phyloP scores from a whole-genome alignment of 1,140 invertebrate species.

The Heliconius congener region DNA sequence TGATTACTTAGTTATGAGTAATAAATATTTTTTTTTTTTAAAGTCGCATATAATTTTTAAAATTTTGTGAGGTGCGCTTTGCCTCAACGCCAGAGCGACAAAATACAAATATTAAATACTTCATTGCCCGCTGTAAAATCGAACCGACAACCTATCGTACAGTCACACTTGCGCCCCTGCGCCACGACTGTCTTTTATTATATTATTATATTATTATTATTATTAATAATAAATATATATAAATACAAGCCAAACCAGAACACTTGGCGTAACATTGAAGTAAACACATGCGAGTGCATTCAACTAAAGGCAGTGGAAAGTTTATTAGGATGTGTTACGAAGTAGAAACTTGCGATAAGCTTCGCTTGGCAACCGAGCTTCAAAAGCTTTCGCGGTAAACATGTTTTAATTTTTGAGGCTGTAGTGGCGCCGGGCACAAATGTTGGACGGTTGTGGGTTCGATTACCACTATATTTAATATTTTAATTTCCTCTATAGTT shows the following conservation, averaged over 20 bases:
- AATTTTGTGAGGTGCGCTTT: too few relatives aligned
- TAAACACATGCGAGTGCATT: neutral
- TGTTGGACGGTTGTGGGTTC: too few relatives aligned
- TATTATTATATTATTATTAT: neutral
- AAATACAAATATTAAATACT: too few relatives aligned
- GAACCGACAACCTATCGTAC: too few relatives aligned
- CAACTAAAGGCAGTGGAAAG: constrained; percentile 1
- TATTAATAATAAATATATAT: neutral
- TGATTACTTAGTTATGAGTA: neutral
- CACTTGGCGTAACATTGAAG: neutral
- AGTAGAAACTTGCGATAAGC: constrained; percentile 15
- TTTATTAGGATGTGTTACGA: constrained; percentile 9
- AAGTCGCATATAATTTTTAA: too few relatives aligned
- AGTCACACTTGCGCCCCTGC: too few relatives aligned
- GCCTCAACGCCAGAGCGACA: too few relatives aligned
- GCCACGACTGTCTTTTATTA: too few relatives aligned
- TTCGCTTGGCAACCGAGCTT: neutral
- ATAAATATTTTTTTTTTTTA: neutral
- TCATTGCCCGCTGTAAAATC: too few relatives aligned
- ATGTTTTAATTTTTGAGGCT: neutral
- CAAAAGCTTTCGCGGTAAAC: neutral
- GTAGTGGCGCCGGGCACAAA: too few relatives aligned
- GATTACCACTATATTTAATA: too few relatives aligned
- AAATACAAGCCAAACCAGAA: neutral
- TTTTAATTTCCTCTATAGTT: too few relatives aligned